Evolutionary conservation across 37 sponge, comb jelly and placozoan genomes (phyloP).

Genomic region (Hormiphora californensis): DNA sequence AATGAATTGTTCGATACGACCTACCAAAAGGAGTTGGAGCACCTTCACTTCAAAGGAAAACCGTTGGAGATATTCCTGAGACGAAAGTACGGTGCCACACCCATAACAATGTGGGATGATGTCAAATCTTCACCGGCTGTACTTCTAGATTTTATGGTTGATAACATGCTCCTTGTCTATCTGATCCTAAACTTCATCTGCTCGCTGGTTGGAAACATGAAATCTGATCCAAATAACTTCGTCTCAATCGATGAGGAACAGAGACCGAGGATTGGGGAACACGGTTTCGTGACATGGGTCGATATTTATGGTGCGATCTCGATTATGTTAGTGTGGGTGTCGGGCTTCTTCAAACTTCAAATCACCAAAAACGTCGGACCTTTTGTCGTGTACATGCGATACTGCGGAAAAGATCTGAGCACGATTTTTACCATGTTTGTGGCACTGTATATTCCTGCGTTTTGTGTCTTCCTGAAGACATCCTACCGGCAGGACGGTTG

Average conservation of each 20-base stretch:
- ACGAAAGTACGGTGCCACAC: neutral
- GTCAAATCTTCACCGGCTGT: neutral
- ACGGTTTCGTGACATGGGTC: neutral
- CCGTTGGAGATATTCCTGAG: neutral
- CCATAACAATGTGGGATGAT: neutral
- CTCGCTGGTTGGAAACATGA: neutral
- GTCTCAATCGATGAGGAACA: neutral
- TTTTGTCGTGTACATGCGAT: slow-evolving; percentile 11
- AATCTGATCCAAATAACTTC: neutral
- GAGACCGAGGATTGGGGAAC: neutral
- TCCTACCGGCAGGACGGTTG: neutral
- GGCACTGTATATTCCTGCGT: slow-evolving; percentile 6
- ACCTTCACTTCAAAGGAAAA: slow-evolving; percentile 3
- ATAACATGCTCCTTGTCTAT: neutral
- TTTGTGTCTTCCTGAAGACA: slow-evolving; percentile 8
- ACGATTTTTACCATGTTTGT: slow-evolving; percentile 1
- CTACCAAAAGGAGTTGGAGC: neutral
- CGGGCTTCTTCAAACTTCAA: slow-evolving; percentile 13
- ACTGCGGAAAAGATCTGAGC: slow-evolving; percentile 15
- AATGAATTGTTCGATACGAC: neutral
- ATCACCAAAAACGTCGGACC: neutral
- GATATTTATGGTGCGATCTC: slow-evolving; percentile 13
- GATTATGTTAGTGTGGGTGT: neutral
- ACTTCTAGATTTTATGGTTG: slow-evolving; percentile 1
- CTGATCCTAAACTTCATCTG: neutral